Evolutionary conservation across 2,888 invertebrate genomes (phyloP), one percentile per base, ranked within the genome.

Genomic region (Clunio marinus): DNA sequence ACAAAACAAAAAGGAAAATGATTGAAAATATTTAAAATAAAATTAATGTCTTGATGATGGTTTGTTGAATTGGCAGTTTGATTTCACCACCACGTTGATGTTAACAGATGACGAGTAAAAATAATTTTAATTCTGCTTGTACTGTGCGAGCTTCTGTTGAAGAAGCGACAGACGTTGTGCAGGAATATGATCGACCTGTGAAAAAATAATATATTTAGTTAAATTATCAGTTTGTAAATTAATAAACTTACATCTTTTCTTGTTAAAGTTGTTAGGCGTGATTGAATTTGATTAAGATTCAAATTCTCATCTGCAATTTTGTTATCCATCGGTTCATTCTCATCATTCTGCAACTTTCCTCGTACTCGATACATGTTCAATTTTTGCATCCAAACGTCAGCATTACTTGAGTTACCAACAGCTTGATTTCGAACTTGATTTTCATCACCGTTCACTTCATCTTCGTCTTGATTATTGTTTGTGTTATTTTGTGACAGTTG

Each of bases 321-420:
- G 72, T 79, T 79, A 71, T 79, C 79, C 73, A 78, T 70, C 70
- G 74, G 70, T 28, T 74, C 45, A 20, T 69, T 70, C 10, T 70
- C 69, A 27, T 69, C 51, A 37, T 69, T 69, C 75, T 67, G 68
- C 13, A 69, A 22, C 32, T 63, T 69, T 4, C 57, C 69, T 27
- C 65, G 68, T 13, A 73, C 74, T 72, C 73, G 75, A 57, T 78
- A 71, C 58, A 74, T 74, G 70, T 78, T 75, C 27, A 79, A 72
- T 25, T 76, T 76, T 69, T 77, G 77, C 77, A 79, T 77, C 78
- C 79, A 79, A 70, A 75, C 77, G 20, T 78, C 79, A 2, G 79
- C 75, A 72, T 78, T 57, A 15, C 17, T 37, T 13, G 66, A 35
- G 13, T 22, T 68, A 59, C 55, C 51, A 2, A 25, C 32, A 35